Evolutionary conservation across 2,113 vertebrate genomes (phyloP).

Genomic region (Callospermophilus lateralis): DNA sequence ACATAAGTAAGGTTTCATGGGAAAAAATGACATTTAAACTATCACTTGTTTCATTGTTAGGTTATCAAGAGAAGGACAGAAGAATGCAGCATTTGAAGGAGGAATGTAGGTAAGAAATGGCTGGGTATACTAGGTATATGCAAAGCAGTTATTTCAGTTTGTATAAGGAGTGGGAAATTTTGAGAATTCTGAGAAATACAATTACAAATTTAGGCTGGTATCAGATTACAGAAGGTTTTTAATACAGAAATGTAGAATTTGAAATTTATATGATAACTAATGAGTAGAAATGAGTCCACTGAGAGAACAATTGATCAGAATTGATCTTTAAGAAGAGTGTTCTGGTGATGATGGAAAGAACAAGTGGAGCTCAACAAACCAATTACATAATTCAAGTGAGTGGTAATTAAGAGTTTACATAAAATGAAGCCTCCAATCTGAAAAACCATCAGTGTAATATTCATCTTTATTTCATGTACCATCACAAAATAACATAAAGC

Average conservation of each 20-base stretch:
- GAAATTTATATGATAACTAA: background rate
- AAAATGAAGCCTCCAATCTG: constrained; percentile 3
- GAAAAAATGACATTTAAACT: background rate
- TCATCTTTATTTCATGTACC: background rate
- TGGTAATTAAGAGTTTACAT: background rate
- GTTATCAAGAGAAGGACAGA: background rate
- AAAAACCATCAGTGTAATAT: background rate
- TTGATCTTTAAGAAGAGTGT: background rate
- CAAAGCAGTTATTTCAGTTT: background rate
- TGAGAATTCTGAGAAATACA: background rate
- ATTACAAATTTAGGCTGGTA: background rate
- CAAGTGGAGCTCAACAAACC: background rate
- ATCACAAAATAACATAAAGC: background rate
- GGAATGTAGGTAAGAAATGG: background rate
- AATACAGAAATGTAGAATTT: background rate
- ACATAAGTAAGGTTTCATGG: background rate
- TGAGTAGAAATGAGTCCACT: background rate
- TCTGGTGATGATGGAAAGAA: background rate
- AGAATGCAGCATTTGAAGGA: background rate
- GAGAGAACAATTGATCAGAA: background rate
- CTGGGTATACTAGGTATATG: background rate
- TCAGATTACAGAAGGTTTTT: background rate
- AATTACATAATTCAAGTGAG: background rate
- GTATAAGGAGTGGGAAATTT: background rate
- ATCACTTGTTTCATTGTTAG: background rate